phyloP scores from a whole-genome alignment of 2,888 invertebrate species.

The Teinopalpus imperialis region DNA sequence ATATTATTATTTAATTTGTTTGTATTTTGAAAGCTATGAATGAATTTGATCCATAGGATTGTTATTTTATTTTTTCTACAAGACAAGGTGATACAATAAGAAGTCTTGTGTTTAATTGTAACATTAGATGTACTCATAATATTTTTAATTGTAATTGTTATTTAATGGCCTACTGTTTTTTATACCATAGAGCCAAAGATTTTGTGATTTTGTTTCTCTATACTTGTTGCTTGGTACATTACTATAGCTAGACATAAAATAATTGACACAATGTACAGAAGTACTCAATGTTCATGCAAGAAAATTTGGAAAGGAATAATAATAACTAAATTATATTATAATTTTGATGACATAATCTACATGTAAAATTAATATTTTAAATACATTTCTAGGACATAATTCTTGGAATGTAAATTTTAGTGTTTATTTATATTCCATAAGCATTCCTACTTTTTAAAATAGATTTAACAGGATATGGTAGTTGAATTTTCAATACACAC shows the following conservation, averaged over 20 bases:
- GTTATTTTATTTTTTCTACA: conserved; percentile 34
- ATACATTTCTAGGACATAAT: not conserved
- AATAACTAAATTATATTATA: not conserved
- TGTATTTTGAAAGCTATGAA: conserved; percentile 26
- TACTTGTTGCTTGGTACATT: not conserved
- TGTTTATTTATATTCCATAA: not conserved
- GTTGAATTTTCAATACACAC: not conserved
- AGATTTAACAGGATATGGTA: not conserved
- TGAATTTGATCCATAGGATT: conserved; percentile 31
- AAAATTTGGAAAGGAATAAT: not conserved
- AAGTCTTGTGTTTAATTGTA: conserved; percentile 21
- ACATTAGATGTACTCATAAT: conserved; percentile 28
- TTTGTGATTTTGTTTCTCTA: conserved; percentile 17
- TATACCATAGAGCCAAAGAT: conserved; percentile 23
- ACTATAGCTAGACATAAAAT: not conserved
- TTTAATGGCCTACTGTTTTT: conserved; percentile 2
- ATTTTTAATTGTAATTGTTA: conserved; percentile 17
- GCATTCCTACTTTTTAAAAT: conserved; percentile 18
- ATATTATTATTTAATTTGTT: conserved; percentile 26
- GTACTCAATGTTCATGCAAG: not conserved
- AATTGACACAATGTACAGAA: not conserved
- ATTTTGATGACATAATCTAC: not conserved
- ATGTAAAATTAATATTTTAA: not conserved
- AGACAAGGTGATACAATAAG: conserved; percentile 27
- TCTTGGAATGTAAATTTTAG: conserved; percentile 5